These are phyloP conservation scores for Hylaeus volcanicus DNA, from an alignment of 1,140 invertebrate genomes.

Conservation along the genomic window DNA sequence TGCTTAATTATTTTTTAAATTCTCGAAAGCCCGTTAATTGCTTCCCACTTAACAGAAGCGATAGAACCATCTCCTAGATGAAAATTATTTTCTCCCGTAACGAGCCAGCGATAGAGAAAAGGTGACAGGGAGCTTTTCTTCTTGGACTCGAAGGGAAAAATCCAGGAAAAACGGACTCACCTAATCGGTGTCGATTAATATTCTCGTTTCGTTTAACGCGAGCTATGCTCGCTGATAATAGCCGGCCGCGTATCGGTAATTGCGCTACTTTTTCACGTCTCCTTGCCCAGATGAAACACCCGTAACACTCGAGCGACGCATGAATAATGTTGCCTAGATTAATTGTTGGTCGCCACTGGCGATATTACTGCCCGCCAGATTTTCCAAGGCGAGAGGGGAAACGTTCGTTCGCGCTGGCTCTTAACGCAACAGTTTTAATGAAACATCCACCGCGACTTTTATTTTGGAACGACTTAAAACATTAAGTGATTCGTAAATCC, in stretches of 20 bases:
- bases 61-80: no score
- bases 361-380: neutral
- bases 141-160: neutral
- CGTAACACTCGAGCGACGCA: neutral
- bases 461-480: no score
- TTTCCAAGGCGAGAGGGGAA: neutral
- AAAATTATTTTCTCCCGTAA: neutral
- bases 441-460: neutral
- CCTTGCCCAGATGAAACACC: constrained; percentile 21
- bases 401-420: neutral
- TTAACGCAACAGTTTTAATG: no score
- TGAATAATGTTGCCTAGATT: constrained; percentile 38
- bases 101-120: neutral
- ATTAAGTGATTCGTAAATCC: no score
- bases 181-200: constrained; percentile 37
- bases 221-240: constrained; percentile 36
- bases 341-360: constrained; percentile 29
- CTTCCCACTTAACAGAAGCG: neutral
- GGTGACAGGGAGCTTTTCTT: neutral
- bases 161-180: neutral
- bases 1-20: neutral
- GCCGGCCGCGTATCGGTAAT: constrained; percentile 32
- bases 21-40: neutral
- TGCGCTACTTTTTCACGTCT: constrained; percentile 33
- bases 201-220: constrained; percentile 29